Evolutionary conservation across 2,797 vertebrate genomes (phyloP).

Genomic region (Pygocentrus nattereri): DNA sequence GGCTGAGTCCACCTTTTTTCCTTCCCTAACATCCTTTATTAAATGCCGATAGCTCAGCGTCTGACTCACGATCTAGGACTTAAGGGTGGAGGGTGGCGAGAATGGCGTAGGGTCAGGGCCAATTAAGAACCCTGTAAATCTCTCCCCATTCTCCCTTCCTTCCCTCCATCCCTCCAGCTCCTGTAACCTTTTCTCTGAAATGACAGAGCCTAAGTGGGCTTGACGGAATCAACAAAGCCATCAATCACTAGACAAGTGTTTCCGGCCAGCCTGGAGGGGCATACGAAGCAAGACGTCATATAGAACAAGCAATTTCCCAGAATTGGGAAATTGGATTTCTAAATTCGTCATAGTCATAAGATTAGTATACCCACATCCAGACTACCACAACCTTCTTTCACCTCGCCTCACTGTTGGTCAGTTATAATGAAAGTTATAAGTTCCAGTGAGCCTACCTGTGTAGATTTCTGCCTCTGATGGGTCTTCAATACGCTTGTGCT

Average conservation of each 20-base stretch:
- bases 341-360: conserved; percentile 43
- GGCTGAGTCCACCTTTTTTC: conserved; percentile 71
- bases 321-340: conserved; percentile 53
- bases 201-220: conserved; percentile 43
- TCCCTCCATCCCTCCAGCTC: conserved; percentile 28
- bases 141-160: conserved; percentile 42
- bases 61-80: conserved; percentile 70
- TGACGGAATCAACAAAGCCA: conserved; percentile 52
- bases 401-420: too few relatives aligned
- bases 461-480: conserved; percentile 95
- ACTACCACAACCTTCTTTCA: conserved; percentile 30
- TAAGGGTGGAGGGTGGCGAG: conserved; percentile 20
- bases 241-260: conserved; percentile 44
- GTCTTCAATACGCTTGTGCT: conserved; percentile 96
- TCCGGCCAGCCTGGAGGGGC: conserved; percentile 30
- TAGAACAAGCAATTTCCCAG: conserved; percentile 54
- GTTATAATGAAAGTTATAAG: background rate
- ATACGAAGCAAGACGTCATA: conserved; percentile 41
- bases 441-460: conserved; percentile 82
- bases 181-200: conserved; percentile 49
- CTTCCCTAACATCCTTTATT: conserved; percentile 59
- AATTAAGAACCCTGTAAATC: conserved; percentile 60
- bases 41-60: conserved; percentile 70
- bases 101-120: conserved; percentile 55
- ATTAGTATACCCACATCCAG: conserved; percentile 38